phyloP scores from a whole-genome alignment of 2,797 vertebrate genomes.

The Echeneis naucrates region DNA sequence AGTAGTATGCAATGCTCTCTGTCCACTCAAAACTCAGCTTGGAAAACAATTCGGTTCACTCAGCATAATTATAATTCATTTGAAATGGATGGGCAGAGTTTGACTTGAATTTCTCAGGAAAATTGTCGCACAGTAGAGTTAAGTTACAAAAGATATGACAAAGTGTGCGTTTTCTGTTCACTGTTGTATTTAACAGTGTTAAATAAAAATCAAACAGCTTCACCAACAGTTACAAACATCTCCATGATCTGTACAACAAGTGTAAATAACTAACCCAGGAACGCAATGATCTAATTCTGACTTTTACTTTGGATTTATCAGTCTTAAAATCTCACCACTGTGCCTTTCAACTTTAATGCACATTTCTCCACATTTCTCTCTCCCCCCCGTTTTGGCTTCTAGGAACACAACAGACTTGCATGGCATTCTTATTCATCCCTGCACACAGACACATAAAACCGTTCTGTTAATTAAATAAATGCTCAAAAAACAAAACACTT shows the following conservation, averaged over 20 bases:
- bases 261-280: neutral
- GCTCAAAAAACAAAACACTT: slow-evolving; percentile 35
- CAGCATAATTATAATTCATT: too few species aligned
- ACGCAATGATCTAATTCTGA: slow-evolving; percentile 1
- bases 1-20: neutral
- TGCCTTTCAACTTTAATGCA: neutral
- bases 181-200: too few species aligned
- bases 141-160: slow-evolving; percentile 11
- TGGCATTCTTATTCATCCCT: neutral
- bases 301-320: neutral
- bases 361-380: neutral
- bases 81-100: neutral
- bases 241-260: too few species aligned
- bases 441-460: slow-evolving; percentile 10
- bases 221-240: neutral
- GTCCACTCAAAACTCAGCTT: neutral
- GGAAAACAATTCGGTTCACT: too few species aligned
- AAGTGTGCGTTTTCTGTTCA: slow-evolving; percentile 11
- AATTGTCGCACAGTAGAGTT: neutral
- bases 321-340: neutral
- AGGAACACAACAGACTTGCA: slow-evolving; percentile 6
- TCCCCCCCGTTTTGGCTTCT: neutral
- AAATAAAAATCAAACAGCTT: neutral
- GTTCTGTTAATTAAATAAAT: slow-evolving; percentile 48
- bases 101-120: slow-evolving; percentile 9